Conservation (phyloP, 2,888 invertebrate genomes). For the Cosmorhoe ocellata region DNA sequence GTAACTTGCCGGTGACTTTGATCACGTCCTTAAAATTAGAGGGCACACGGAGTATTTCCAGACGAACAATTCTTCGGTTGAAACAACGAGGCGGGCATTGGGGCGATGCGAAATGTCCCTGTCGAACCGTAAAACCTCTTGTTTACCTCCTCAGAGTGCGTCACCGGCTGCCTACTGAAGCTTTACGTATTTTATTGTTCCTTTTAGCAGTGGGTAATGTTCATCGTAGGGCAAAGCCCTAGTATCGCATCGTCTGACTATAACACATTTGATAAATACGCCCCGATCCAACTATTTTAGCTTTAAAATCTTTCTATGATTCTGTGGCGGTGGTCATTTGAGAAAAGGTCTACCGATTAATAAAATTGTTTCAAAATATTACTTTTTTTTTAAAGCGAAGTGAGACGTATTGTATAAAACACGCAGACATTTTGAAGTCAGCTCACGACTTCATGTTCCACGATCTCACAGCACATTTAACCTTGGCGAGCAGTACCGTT, state of each 20-base stretch:
- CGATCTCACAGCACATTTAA: slow-evolving; percentile 26
- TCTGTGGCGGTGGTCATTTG: no score
- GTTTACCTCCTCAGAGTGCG: slow-evolving; percentile 47
- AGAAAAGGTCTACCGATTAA: no score
- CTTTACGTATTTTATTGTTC: slow-evolving; percentile 17
- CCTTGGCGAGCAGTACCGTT: slow-evolving; percentile 34
- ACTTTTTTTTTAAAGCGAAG: slow-evolving; percentile 3
- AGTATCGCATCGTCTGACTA: no score
- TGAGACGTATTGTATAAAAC: not conserved
- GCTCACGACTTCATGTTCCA: slow-evolving; percentile 18
- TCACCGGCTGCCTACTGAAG: slow-evolving; percentile 34
- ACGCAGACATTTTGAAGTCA: slow-evolving; percentile 15
- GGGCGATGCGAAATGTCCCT: slow-evolving; percentile 37
- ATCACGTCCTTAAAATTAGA: slow-evolving; percentile 39
- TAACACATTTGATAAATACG: no score
- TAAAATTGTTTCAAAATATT: slow-evolving; percentile 14
- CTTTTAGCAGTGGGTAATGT: not conserved
- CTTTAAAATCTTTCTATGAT: no score
- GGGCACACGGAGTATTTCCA: slow-evolving; percentile 40
- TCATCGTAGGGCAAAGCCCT: not conserved
- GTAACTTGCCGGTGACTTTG: slow-evolving; percentile 29
- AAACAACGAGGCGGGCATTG: slow-evolving; percentile 31
- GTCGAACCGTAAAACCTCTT: slow-evolving; percentile 45
- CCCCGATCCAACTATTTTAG: no score
- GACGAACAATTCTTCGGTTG: slow-evolving; percentile 17